Evolutionary conservation across 2,113 vertebrate species (phyloP).

Genomic region (Petromus typicus): DNA sequence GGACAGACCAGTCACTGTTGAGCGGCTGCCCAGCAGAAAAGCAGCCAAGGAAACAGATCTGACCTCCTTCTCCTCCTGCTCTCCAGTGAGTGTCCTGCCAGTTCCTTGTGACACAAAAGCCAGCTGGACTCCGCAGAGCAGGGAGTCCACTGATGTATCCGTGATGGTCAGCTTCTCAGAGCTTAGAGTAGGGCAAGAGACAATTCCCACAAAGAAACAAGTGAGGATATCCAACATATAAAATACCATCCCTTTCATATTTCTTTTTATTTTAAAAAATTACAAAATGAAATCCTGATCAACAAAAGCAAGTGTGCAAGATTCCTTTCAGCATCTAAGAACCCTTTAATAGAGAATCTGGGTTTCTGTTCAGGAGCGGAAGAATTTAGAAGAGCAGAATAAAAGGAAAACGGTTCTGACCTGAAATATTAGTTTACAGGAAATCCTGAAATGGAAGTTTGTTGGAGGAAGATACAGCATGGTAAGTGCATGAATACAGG

Average conservation of each 20-base stretch:
- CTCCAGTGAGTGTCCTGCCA: neutral
- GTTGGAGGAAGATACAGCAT: neutral
- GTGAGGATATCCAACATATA: neutral
- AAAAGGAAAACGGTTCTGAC: neutral
- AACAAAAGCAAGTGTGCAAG: neutral
- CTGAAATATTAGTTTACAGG: conserved; percentile 1
- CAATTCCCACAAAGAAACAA: neutral
- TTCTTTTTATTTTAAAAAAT: neutral
- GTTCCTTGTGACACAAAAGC: neutral
- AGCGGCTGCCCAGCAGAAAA: neutral
- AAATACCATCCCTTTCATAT: neutral
- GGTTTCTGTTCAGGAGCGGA: neutral
- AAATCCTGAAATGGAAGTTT: neutral
- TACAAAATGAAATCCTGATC: neutral
- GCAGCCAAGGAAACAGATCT: neutral
- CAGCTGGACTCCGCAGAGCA: neutral
- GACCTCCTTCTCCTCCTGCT: neutral
- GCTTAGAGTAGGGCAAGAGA: neutral
- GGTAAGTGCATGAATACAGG: neutral
- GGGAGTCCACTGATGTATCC: neutral
- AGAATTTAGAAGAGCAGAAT: neutral
- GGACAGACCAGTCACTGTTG: neutral
- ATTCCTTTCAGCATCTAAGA: neutral
- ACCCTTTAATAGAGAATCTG: neutral
- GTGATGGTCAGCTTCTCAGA: neutral